Evolutionary conservation across 1,140 invertebrate genomes (phyloP).

Genomic region (Palaemon carinicauda): DNA sequence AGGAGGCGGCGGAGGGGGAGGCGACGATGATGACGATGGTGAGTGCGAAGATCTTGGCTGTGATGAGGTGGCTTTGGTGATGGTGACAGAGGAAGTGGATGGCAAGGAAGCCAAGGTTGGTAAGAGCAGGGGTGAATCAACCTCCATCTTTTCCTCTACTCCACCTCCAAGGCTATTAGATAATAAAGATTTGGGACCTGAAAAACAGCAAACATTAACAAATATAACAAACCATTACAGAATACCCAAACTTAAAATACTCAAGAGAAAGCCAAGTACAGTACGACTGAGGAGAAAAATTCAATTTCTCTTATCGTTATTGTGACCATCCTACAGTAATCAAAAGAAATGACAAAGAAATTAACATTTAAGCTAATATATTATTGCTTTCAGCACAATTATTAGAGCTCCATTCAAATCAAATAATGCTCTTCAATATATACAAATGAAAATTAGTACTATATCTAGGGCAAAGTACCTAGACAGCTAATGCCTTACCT

Average conservation of each 20-base stretch:
- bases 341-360: no score
- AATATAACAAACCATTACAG: not conserved
- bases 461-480: no score
- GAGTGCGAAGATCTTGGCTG: slow-evolving; percentile 16
- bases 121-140: slow-evolving; percentile 31
- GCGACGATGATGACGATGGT: not conserved
- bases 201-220: not conserved
- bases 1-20: slow-evolving; percentile 24
- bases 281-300: no score
- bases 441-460: no score
- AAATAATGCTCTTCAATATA: no score
- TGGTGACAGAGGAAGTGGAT: slow-evolving; percentile 38
- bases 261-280: no score
- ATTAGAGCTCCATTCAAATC: no score
- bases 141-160: slow-evolving; percentile 42
- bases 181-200: not conserved
- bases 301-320: no score
- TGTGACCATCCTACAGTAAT: no score
- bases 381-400: no score
- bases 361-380: no score
- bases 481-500: not conserved
- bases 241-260: not conserved
- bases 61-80: slow-evolving; percentile 40
- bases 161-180: slow-evolving; percentile 13
- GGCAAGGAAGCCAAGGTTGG: slow-evolving; percentile 30